Evolutionary conservation across 2,113 vertebrate genomes (phyloP), one percentile per base, ranked within the genome.

Genomic region (Holacanthus passer): DNA sequence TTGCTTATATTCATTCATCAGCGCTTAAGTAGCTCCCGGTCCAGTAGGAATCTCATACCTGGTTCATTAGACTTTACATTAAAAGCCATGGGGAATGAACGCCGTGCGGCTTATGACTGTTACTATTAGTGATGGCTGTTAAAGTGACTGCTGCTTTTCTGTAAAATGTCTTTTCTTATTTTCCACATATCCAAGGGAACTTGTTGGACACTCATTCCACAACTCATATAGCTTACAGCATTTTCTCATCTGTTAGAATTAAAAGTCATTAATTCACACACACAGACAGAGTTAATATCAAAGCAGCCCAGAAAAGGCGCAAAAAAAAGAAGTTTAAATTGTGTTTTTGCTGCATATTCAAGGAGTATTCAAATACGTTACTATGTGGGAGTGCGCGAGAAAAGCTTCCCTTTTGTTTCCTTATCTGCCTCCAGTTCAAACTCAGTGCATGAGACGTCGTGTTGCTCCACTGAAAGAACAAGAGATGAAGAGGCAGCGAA

Each of bases 1-100:
- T 93, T 86, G 74, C 90, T 90, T 83, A 87, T 86, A 85, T 91
- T 89, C 89, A 93, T 95, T 94, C 77, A 93, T 95, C 92, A 94
- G 72, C 48, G 62, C 86, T 89, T 94, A 92, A 93, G 78, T 83
- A 81, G 81, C 82, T 86, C 77, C 75, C 35, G 86, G 87, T 88
- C 84, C 89, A 55, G 73, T 13, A 89, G 88, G 85, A 88, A 64
- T 72, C 87, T 87, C 12, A 16, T 60, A 70, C 75, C 79, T 66
- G 80, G 82, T 86, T 90, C 92, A 89, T 90, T 92, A 84, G 77
- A 85, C 87, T 91, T 93, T 91, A 84, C 88, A 90, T 88, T 83
- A 83, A 79, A 85, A 77, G 76, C 84, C 67, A 81, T 81, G 66
- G 84, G 82, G 84, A 89, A 87, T 75, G 71, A 81, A 81, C 66